Evolutionary conservation across 2,888 invertebrate genomes (phyloP).

Genomic region (Scrobipalpa atriplicella): DNA sequence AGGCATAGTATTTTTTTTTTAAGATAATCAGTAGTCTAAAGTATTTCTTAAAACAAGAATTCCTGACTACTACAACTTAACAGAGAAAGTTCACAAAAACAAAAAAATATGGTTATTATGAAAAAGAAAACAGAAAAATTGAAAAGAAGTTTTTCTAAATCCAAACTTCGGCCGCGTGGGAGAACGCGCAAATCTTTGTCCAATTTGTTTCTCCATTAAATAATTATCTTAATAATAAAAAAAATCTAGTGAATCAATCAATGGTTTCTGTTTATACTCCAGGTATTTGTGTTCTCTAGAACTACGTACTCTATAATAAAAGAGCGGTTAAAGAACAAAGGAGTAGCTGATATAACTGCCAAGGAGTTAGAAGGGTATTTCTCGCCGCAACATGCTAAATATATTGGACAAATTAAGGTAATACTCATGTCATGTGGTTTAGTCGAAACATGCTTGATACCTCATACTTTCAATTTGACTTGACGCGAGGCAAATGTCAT

Average conservation of each 20-base stretch:
- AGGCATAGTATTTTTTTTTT: too few relatives aligned
- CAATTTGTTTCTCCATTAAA: not conserved
- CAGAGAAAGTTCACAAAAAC: conserved; percentile 15
- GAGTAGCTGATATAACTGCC: conserved; percentile 88
- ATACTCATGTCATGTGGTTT: conserved; percentile 33
- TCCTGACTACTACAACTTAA: not conserved
- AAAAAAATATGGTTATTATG: conserved; percentile 3
- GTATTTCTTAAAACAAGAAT: not conserved
- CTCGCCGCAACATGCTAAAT: conserved; percentile 93
- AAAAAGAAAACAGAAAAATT: conserved; percentile 30
- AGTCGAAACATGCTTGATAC: too few relatives aligned
- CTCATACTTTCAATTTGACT: too few relatives aligned
- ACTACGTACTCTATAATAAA: conserved; percentile 92
- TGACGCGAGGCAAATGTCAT: too few relatives aligned
- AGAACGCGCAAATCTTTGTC: conserved; percentile 25
- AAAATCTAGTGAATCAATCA: conserved; percentile 6
- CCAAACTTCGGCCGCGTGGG: conserved; percentile 44
- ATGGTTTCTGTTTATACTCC: conserved; percentile 40
- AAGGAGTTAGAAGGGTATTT: conserved; percentile 91
- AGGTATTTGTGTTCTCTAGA: conserved; percentile 95
- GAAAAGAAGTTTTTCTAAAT: conserved; percentile 50
- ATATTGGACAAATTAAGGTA: conserved; percentile 89
- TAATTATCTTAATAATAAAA: not conserved
- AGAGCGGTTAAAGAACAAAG: conserved; percentile 90
- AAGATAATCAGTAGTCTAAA: too few relatives aligned